phyloP scores from a whole-genome alignment of 2,888 invertebrate species.

The Hesperia comma region DNA sequence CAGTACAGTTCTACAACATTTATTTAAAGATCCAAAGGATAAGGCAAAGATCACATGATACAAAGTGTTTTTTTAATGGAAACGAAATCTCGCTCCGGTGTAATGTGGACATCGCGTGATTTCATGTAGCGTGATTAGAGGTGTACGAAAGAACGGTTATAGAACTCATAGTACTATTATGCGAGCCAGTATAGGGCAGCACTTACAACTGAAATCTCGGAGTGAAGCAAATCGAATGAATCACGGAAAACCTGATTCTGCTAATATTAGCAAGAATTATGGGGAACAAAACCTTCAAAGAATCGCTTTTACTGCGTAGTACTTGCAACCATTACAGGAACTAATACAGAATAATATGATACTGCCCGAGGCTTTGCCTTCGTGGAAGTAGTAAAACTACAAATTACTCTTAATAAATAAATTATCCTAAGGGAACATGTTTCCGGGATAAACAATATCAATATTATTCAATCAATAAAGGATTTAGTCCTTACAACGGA shows the following conservation, averaged over 20 bases:
- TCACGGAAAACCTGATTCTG: slow-evolving; percentile 29
- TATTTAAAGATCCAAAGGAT: slow-evolving; percentile 36
- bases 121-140: slow-evolving; percentile 55
- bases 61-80: slow-evolving; percentile 80
- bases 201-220: slow-evolving; percentile 22
- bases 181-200: slow-evolving; percentile 20
- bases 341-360: too few relatives aligned
- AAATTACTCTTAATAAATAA: too few relatives aligned
- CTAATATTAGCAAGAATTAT: slow-evolving; percentile 26
- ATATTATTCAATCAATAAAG: too few relatives aligned
- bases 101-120: slow-evolving; percentile 79
- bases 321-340: not conserved
- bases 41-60: slow-evolving; percentile 62
- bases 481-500: too few relatives aligned
- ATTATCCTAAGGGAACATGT: too few relatives aligned
- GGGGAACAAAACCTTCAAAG: not conserved
- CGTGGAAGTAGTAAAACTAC: too few relatives aligned
- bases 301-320: slow-evolving; percentile 4
- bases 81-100: slow-evolving; percentile 72
- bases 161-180: slow-evolving; percentile 52
- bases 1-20: not conserved
- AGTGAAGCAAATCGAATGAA: slow-evolving; percentile 31
- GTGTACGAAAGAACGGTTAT: slow-evolving; percentile 60
- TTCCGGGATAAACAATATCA: too few relatives aligned
- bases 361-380: too few relatives aligned